Conservation (phyloP, 2,797 vertebrate species). For the Spea hammondii region DNA sequence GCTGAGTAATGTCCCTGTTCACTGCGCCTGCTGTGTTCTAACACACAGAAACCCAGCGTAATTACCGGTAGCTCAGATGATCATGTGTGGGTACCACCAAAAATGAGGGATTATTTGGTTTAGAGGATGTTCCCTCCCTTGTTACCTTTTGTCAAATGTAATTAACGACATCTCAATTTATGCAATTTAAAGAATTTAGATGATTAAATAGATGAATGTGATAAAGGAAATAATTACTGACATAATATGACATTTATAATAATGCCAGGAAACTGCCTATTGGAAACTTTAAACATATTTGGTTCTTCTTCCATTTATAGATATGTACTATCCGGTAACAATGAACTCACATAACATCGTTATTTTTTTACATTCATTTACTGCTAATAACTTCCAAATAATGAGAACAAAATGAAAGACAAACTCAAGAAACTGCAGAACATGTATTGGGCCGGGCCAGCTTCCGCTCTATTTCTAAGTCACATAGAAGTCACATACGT, state of each 20-base stretch:
- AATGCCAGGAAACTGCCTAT: not conserved
- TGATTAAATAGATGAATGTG: not conserved
- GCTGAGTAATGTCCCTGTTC: constrained; percentile 11
- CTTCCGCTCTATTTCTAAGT: too few relatives aligned
- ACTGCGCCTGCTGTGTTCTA: not conserved
- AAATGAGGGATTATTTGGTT: not conserved
- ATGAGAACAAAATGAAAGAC: too few relatives aligned
- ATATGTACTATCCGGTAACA: too few relatives aligned
- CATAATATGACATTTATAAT: not conserved
- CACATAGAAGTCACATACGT: too few relatives aligned
- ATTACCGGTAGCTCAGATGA: too few relatives aligned
- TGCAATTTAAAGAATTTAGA: not conserved
- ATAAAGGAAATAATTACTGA: not conserved
- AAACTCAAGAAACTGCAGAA: too few relatives aligned
- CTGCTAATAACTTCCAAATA: too few relatives aligned
- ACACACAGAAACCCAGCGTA: not conserved
- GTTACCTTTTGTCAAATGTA: not conserved
- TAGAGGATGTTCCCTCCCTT: not conserved
- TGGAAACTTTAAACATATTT: not conserved
- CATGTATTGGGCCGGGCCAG: too few relatives aligned
- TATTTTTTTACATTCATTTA: too few relatives aligned
- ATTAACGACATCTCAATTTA: not conserved
- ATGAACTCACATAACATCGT: too few relatives aligned
- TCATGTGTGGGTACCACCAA: not conserved
- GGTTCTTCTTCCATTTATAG: not conserved